Conservation (phyloP, 2,113 vertebrate species). For the Columba janthina region DNA sequence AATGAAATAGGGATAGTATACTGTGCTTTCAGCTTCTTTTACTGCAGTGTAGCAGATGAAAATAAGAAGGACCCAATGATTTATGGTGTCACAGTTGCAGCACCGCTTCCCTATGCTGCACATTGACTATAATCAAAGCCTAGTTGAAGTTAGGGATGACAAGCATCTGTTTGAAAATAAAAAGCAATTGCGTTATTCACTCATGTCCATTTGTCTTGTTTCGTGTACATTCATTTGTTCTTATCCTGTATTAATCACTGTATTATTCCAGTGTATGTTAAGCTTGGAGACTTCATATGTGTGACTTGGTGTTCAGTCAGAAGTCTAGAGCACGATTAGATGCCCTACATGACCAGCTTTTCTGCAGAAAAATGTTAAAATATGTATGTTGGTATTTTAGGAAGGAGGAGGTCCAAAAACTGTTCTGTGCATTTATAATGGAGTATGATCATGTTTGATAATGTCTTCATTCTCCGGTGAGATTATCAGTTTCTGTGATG, state of each 20-base stretch:
- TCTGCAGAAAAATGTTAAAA: not conserved
- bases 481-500: not conserved
- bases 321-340: not conserved
- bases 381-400: not conserved
- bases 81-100: not conserved
- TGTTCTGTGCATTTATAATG: accelerated
- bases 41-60: not conserved
- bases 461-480: not conserved
- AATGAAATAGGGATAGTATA: not conserved
- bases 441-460: not conserved
- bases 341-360: not conserved
- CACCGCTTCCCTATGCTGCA: not conserved
- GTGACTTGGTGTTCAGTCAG: not conserved
- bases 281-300: not conserved
- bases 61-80: not conserved
- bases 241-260: not conserved
- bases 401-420: not conserved
- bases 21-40: not conserved
- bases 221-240: not conserved
- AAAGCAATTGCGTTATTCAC: not conserved
- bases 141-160: not conserved
- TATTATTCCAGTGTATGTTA: not conserved
- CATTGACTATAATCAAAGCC: not conserved
- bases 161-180: not conserved
- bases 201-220: not conserved